Conservation (phyloP, 2,888 invertebrate genomes). For the Diabrotica balteata region DNA sequence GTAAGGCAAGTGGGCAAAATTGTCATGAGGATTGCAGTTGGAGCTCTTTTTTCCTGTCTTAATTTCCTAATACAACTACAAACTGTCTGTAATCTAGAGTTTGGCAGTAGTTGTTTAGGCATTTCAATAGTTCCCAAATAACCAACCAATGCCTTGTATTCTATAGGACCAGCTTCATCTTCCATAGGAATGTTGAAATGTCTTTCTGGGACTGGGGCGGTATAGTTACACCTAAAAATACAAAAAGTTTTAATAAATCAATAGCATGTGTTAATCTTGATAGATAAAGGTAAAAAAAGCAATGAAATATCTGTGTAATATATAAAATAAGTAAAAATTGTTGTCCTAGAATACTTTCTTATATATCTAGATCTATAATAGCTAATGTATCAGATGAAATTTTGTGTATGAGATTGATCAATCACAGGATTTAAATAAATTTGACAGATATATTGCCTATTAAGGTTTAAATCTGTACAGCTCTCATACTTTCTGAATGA, state of each 20-base stretch:
- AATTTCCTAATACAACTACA: conserved; percentile 88
- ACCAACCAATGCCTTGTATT: conserved; percentile 87
- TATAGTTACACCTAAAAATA: conserved; percentile 5
- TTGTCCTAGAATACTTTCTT: no score
- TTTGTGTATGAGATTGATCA: no score
- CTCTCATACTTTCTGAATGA: no score
- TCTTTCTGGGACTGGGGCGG: conserved; percentile 20
- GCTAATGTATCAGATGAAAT: no score
- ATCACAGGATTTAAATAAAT: no score
- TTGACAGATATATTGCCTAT: no score
- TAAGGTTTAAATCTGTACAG: no score
- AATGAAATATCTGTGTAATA: not conserved
- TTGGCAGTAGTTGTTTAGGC: conserved; percentile 81
- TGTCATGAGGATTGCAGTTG: conserved; percentile 84
- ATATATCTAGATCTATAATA: no score
- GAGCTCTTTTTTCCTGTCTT: conserved; percentile 86
- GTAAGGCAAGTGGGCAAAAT: conserved; percentile 82
- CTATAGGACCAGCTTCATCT: conserved; percentile 66
- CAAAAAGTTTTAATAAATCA: not conserved
- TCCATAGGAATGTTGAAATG: conserved; percentile 47
- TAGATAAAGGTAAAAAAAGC: not conserved
- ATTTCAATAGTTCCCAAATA: conserved; percentile 97
- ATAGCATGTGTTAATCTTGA: not conserved
- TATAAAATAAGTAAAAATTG: no score
- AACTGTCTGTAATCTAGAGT: conserved; percentile 78